Percentiles rank a stretch among this genome's conserved stretches.
Evolutionary conservation across 2,113 vertebrate species (phyloP).

Genomic region (Dipodomys stephensi): DNA sequence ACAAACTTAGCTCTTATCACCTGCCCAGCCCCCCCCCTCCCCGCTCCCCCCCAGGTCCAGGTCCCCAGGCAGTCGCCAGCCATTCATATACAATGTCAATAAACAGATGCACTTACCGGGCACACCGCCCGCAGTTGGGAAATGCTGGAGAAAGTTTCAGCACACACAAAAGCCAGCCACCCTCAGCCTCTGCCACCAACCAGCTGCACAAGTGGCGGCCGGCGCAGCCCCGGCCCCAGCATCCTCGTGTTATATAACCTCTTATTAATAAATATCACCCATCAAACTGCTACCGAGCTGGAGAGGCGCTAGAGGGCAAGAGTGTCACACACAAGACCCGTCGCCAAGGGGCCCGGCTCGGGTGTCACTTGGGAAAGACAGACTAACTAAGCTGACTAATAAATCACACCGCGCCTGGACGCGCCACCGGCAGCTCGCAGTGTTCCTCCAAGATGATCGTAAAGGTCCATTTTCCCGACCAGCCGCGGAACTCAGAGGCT

Average conservation of each 20-base stretch:
- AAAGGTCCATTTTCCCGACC: neutral
- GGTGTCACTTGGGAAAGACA: constrained; percentile 67
- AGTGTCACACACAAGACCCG: constrained; percentile 65
- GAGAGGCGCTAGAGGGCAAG: constrained; percentile 87
- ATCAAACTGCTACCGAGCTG: constrained; percentile 14
- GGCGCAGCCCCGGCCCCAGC: neutral
- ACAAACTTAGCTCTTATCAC: constrained; percentile 45
- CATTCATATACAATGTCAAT: neutral
- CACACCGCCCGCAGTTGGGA: neutral
- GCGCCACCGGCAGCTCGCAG: constrained; percentile 14
- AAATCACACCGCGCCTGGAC: neutral
- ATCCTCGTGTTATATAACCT: constrained; percentile 28
- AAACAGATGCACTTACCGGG: constrained; percentile 60
- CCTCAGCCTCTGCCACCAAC: neutral
- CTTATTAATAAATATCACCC: constrained; percentile 7
- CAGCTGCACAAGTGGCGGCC: constrained; percentile 56
- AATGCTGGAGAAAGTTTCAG: constrained; percentile 50
- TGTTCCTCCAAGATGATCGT: constrained; percentile 25
- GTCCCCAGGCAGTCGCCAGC: neutral
- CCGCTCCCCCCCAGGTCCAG: neutral
- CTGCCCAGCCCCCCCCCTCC: neutral
- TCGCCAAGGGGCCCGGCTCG: neutral
- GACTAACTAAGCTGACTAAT: constrained; percentile 60
- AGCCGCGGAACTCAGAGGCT: neutral
- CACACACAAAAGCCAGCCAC: neutral